phyloP scores from a whole-genome alignment of 2,888 invertebrate genomes.

The Bombyx huttoni region DNA sequence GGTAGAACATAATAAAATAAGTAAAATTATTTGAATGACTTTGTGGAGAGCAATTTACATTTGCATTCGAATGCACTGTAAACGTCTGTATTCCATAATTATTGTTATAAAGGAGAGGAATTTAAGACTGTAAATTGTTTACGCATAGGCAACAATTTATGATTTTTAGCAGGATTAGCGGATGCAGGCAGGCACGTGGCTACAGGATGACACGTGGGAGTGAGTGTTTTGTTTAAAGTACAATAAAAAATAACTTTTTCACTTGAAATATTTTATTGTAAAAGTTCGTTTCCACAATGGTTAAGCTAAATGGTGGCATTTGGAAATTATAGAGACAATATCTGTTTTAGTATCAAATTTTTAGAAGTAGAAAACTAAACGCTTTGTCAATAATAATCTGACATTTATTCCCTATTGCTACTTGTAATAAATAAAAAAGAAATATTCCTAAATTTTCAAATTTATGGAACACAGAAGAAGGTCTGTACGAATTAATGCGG shows the following conservation, averaged over 20 bases:
- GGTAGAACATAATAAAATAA: too few species aligned
- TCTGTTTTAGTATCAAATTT: slow-evolving; percentile 28
- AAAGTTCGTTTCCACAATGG: slow-evolving; percentile 57
- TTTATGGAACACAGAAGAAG: slow-evolving; percentile 39
- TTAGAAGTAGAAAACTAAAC: slow-evolving; percentile 25
- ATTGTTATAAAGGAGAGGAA: too few species aligned
- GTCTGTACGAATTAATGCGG: slow-evolving; percentile 65
- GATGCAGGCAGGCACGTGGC: too few species aligned
- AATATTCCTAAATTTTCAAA: slow-evolving; percentile 63
- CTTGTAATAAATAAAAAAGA: slow-evolving; percentile 66
- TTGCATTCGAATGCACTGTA: too few species aligned
- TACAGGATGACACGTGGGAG: too few species aligned
- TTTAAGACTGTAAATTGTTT: too few species aligned
- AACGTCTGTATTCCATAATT: too few species aligned
- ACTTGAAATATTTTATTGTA: slow-evolving; percentile 62
- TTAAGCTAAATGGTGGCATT: slow-evolving; percentile 46
- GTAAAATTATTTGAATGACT: too few species aligned
- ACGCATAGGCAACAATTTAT: too few species aligned
- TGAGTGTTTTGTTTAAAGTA: background rate
- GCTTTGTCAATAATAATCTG: background rate
- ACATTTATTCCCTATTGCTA: slow-evolving; percentile 30
- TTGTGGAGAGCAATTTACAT: too few species aligned
- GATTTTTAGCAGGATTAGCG: too few species aligned
- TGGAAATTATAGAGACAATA: slow-evolving; percentile 46
- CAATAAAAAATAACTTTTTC: slow-evolving; percentile 18